phyloP scores from a whole-genome alignment of 92 coral and sea anemone genomes.

The Parazoanthus darwini region DNA sequence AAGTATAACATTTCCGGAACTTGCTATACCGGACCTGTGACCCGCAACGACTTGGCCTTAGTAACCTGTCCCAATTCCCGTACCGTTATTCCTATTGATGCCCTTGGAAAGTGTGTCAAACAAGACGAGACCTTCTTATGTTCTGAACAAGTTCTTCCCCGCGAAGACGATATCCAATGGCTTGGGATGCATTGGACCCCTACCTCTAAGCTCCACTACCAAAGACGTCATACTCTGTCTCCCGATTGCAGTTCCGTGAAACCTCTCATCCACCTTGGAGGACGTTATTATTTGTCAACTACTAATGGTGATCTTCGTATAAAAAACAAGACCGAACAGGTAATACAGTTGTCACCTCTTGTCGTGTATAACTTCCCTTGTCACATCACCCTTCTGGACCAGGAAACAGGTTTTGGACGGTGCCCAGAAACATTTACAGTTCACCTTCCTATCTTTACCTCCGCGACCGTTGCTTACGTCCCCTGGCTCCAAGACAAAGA shows the following conservation, averaged over 20 bases:
- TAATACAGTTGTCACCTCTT: conserved; percentile 9
- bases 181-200: conserved; percentile 18
- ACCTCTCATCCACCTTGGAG: background rate
- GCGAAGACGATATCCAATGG: conserved; percentile 31
- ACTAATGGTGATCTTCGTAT: background rate
- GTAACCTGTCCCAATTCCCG: conserved; percentile 38
- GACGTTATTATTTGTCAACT: background rate
- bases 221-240: background rate
- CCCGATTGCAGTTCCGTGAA: background rate
- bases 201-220: background rate
- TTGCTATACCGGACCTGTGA: conserved; percentile 43
- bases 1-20: conserved; percentile 15
- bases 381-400: background rate
- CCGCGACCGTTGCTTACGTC: background rate
- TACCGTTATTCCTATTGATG: background rate
- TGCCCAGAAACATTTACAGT: background rate
- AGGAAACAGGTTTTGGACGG: background rate
- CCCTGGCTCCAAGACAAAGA: background rate
- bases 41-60: background rate
- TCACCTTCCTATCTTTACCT: background rate
- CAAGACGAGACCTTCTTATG: conserved; percentile 1
- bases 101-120: conserved; percentile 33
- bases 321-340: background rate
- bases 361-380: background rate
- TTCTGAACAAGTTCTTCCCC: background rate